Percentiles rank a stretch among this genome's conserved stretches.
Conservation (phyloP, 2,113 vertebrate genomes). For the Chitala chitala region DNA sequence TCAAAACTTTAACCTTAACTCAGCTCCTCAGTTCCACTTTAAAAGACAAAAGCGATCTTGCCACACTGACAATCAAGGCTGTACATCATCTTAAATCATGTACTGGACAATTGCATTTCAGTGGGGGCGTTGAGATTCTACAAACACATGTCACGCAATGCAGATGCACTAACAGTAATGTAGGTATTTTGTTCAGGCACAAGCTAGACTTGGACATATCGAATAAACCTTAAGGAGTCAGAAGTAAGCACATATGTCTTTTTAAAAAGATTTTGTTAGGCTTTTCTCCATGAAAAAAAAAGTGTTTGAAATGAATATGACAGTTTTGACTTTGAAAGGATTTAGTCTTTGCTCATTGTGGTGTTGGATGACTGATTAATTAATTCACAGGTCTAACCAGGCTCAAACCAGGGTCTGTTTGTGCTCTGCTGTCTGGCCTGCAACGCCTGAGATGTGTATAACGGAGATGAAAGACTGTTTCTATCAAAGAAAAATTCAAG, state of each 20-base stretch:
- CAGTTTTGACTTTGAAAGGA: constrained; percentile 76
- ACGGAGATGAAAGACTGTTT: no score
- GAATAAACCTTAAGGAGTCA: constrained; percentile 81
- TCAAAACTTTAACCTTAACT: no score
- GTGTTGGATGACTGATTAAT: no score
- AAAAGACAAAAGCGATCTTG: no score
- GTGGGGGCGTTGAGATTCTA: constrained; percentile 72
- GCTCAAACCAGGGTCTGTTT: no score
- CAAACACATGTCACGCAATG: constrained; percentile 63
- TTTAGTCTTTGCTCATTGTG: constrained; percentile 59
- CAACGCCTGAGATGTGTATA: no score
- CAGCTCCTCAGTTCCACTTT: no score
- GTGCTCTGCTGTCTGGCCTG: no score
- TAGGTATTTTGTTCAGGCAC: constrained; percentile 67
- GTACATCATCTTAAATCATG: no score
- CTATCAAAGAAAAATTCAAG: no score
- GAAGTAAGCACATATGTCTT: constrained; percentile 81
- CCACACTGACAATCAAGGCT: no score
- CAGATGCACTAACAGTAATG: constrained; percentile 58
- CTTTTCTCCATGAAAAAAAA: constrained; percentile 64
- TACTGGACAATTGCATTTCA: constrained; percentile 55
- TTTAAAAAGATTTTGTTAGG: constrained; percentile 81
- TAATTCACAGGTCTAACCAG: no score
- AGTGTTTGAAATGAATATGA: constrained; percentile 77
- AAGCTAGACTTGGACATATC: constrained; percentile 71